Percentiles rank a stretch among this genome's conserved stretches.
These are phyloP conservation scores for Penaeus japonicus DNA, from an alignment of 1,140 invertebrate genomes.

Conservation along the genomic window DNA sequence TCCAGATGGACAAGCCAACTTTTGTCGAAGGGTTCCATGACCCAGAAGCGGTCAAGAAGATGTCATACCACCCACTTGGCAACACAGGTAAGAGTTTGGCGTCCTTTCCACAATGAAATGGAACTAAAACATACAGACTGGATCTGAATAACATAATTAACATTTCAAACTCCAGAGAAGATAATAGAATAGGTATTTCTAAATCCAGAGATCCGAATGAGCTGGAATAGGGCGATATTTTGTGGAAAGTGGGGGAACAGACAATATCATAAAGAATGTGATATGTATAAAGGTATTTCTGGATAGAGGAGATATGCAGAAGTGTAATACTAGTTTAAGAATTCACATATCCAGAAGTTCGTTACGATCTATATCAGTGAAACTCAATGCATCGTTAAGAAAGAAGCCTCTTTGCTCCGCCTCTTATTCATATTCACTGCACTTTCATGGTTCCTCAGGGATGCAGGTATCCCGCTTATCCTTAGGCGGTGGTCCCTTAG, in stretches of 20 bases:
- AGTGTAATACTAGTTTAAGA: not conserved
- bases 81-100: slow-evolving; percentile 60
- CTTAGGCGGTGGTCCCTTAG: slow-evolving; percentile 68
- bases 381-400: too few relatives aligned
- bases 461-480: slow-evolving; percentile 70
- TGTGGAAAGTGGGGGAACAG: too few relatives aligned
- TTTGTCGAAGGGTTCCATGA: slow-evolving; percentile 71
- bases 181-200: too few relatives aligned
- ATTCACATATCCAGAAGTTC: not conserved
- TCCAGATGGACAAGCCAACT: slow-evolving; percentile 62
- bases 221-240: too few relatives aligned
- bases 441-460: slow-evolving; percentile 67
- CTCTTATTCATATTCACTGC: too few relatives aligned
- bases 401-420: too few relatives aligned
- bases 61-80: slow-evolving; percentile 65
- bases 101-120: too few relatives aligned
- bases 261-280: not conserved
- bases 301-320: not conserved
- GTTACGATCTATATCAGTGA: too few relatives aligned
- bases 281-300: not conserved
- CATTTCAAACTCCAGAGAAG: not conserved
- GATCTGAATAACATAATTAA: not conserved
- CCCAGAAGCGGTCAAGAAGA: slow-evolving; percentile 65
- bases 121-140: not conserved
- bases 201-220: too few relatives aligned